Conservation (phyloP, 2,888 invertebrate genomes). For the Andrena bicolor region DNA sequence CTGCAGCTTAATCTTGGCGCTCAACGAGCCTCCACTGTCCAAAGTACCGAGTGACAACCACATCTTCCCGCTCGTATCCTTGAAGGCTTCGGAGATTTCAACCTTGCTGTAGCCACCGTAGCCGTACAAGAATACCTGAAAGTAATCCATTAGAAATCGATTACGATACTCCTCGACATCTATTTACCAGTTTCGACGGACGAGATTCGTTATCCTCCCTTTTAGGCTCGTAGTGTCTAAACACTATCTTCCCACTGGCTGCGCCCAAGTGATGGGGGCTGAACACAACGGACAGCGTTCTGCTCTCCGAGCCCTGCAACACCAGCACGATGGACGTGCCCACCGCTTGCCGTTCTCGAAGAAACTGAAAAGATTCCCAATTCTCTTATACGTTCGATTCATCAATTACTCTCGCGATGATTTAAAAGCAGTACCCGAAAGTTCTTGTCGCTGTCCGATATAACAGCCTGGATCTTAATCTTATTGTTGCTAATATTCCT, state of each 20-base stretch:
- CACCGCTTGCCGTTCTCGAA: constrained; percentile 76
- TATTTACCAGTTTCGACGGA: constrained; percentile 62
- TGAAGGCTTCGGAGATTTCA: constrained; percentile 85
- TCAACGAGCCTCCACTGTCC: constrained; percentile 84
- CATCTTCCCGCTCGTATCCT: constrained; percentile 87
- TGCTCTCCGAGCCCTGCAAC: constrained; percentile 87
- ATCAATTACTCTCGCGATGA: background rate
- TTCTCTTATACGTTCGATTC: background rate
- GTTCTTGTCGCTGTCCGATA: constrained; percentile 81
- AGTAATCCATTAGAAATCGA: constrained; percentile 12
- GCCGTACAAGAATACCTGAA: constrained; percentile 86
- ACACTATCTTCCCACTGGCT: constrained; percentile 86
- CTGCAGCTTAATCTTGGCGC: constrained; percentile 85
- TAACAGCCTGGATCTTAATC: constrained; percentile 86
- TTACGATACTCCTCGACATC: constrained; percentile 25
- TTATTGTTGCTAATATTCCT: constrained; percentile 87
- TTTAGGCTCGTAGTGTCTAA: constrained; percentile 84
- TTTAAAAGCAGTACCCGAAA: constrained; percentile 82
- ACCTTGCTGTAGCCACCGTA: constrained; percentile 87
- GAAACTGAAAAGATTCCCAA: constrained; percentile 73
- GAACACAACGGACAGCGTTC: constrained; percentile 86
- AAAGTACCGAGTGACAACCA: constrained; percentile 87
- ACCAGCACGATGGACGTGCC: constrained; percentile 82
- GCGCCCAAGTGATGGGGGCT: constrained; percentile 87
- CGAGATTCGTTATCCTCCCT: constrained; percentile 64